Evolutionary conservation across 2,113 vertebrate species (phyloP), one percentile per base, ranked within the genome.

Genomic region (Scophthalmus maximus): DNA sequence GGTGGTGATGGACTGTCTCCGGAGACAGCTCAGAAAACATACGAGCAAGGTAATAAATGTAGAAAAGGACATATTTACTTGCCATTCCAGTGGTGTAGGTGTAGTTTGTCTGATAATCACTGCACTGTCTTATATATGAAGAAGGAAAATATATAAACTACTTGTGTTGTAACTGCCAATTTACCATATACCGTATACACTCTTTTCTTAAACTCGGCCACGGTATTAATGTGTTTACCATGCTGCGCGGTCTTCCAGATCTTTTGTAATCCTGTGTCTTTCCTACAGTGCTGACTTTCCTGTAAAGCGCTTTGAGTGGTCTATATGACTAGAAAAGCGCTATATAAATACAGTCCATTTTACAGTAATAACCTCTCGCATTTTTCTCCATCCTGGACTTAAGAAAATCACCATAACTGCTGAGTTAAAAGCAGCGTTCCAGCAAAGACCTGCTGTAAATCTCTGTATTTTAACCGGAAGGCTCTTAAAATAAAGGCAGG

Each of bases 401-500:
- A 56, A 62, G 55, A 46, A 67, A 22, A 26, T 57, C 53, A 59
- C 60, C 60, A 32, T 69, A 66, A 58, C 38, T 17, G 29, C 36
- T 23, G 53, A 46, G 18, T 46, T 65, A 20, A 50, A 47, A 42
- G 6, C 5, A 65, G 49, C 64, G 22, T 71, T 68, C 38, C 18
- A 47, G 30, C 38, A 53, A 63, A 67, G 44, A 70, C 18, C 22
- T 8, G 18, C 27, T 20, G 29, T 60, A 73, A 76, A 79, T 73
- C 15, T 63, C 18, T n/a, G 63, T 56, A 29, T n/a, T 60, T 81
- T 76, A 73, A 68, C 70, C 71, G 69, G 25, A 40, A 55, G n/a
- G 46, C 34, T 53, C 38, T 80, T 68, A 27, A n/a, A 70, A 77
- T 72, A 56, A 74, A 62, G 25, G 14, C 47, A 15, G 69, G 49